Conservation (phyloP, 2,888 invertebrate genomes). For the Atethmia centrago region DNA sequence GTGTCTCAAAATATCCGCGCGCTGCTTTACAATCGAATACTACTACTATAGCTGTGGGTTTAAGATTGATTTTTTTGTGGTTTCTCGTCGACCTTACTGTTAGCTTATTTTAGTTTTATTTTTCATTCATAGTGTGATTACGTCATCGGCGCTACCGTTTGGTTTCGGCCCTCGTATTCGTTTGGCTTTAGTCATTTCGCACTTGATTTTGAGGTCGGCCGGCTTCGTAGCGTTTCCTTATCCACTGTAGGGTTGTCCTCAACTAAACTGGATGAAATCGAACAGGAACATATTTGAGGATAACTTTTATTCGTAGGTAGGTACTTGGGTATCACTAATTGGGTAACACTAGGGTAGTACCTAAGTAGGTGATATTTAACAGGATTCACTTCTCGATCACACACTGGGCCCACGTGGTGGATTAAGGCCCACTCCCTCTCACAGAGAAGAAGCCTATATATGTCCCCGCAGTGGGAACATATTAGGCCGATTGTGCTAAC, state of each 20-base stretch:
- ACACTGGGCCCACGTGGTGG: too few species aligned
- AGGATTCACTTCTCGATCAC: too few species aligned
- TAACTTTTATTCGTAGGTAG: neutral
- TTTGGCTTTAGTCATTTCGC: slow-evolving; percentile 71
- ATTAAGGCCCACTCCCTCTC: too few species aligned
- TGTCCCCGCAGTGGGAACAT: too few species aligned
- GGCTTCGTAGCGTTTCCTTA: slow-evolving; percentile 69
- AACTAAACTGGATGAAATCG: slow-evolving; percentile 7
- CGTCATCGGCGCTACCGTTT: slow-evolving; percentile 80
- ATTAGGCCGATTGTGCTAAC: too few species aligned
- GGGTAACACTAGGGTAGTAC: too few species aligned
- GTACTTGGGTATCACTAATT: too few species aligned
- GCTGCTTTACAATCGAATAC: slow-evolving; percentile 22
- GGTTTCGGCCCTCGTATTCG: slow-evolving; percentile 69
- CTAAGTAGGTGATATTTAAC: too few species aligned
- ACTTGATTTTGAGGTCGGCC: slow-evolving; percentile 72
- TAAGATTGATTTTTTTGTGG: slow-evolving; percentile 50
- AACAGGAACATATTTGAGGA: neutral
- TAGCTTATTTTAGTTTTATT: slow-evolving; percentile 74
- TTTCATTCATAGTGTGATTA: slow-evolving; percentile 85
- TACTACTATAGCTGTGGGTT: slow-evolving; percentile 2
- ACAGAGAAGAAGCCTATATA: too few species aligned
- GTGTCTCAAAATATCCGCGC: slow-evolving; percentile 65
- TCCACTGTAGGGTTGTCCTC: slow-evolving; percentile 53
- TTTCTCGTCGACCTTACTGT: slow-evolving; percentile 69